Conservation (phyloP, 2,113 vertebrate species). For the Dipodomys merriami region DNA sequence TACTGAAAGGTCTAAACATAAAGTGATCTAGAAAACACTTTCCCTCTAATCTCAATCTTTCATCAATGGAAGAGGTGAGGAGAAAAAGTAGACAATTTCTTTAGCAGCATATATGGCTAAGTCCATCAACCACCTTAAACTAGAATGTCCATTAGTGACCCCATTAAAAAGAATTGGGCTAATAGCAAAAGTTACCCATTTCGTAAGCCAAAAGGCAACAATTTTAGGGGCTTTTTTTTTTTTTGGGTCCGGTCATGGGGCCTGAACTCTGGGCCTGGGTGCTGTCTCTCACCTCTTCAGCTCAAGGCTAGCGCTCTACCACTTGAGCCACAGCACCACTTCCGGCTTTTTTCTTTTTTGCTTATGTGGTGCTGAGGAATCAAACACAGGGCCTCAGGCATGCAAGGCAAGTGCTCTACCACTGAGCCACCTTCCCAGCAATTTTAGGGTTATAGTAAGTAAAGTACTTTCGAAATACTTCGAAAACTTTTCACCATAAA, state of each 20-base stretch:
- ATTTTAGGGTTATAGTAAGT: slow-evolving; percentile 79
- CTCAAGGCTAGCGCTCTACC: no score
- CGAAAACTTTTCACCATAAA: slow-evolving; percentile 82
- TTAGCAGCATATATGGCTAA: slow-evolving; percentile 84
- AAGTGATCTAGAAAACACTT: slow-evolving; percentile 79
- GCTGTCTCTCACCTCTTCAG: no score
- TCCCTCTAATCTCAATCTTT: slow-evolving; percentile 77
- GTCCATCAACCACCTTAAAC: slow-evolving; percentile 82
- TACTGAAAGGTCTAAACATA: slow-evolving; percentile 75
- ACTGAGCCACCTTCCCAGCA: neutral
- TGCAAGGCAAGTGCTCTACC: no score
- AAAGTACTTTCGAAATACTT: slow-evolving; percentile 85
- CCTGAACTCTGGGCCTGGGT: no score
- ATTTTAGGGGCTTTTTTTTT: slow-evolving; percentile 56
- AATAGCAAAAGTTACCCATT: slow-evolving; percentile 80
- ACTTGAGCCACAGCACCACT: no score
- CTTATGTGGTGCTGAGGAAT: no score
- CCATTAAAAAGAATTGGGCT: slow-evolving; percentile 79
- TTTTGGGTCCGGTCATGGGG: no score
- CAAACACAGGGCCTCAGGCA: no score
- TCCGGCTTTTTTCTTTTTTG: no score
- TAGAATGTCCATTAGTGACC: slow-evolving; percentile 76
- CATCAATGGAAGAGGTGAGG: slow-evolving; percentile 68
- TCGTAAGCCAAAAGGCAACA: slow-evolving; percentile 81
- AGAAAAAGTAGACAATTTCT: slow-evolving; percentile 79